Evolutionary conservation across 37 sponge, comb jelly and placozoan genomes (phyloP).

Genomic region (Dysidea cf. avara): DNA sequence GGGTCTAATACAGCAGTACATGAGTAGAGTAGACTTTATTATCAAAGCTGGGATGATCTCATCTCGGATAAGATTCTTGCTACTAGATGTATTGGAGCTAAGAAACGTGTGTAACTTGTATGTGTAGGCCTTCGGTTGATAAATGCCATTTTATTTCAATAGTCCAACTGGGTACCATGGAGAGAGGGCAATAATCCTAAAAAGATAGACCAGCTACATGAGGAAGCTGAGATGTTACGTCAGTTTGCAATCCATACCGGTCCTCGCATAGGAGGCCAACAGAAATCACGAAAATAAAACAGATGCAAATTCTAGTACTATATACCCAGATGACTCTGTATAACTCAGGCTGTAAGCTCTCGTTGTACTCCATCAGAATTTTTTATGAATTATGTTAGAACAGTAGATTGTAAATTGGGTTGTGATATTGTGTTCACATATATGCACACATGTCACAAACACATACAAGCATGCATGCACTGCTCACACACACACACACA

Average conservation of each 20-base stretch:
- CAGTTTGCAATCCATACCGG: not conserved
- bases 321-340: no score
- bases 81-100: constrained; percentile 76
- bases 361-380: no score
- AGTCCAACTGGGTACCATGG: constrained; percentile 8
- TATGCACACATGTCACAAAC: not conserved
- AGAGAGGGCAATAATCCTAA: constrained; percentile 7
- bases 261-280: not conserved
- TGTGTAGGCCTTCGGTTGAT: no score
- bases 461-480: no score
- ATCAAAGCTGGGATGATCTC: constrained; percentile 60
- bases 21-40: constrained; percentile 55
- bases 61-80: constrained; percentile 63
- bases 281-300: no score
- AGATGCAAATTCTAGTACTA: no score
- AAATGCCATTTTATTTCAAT: not conserved
- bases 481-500: not conserved
- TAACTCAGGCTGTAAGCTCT: no score
- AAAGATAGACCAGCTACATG: constrained; percentile 21
- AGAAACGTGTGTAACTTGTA: constrained; percentile 24
- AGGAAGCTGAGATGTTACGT: not conserved
- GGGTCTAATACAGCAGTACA: constrained; percentile 63
- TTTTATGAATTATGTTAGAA: no score
- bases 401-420: no score
- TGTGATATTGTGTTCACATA: no score